Conservation (phyloP, 2,888 invertebrate species). For the Zeuzera pyrina region DNA sequence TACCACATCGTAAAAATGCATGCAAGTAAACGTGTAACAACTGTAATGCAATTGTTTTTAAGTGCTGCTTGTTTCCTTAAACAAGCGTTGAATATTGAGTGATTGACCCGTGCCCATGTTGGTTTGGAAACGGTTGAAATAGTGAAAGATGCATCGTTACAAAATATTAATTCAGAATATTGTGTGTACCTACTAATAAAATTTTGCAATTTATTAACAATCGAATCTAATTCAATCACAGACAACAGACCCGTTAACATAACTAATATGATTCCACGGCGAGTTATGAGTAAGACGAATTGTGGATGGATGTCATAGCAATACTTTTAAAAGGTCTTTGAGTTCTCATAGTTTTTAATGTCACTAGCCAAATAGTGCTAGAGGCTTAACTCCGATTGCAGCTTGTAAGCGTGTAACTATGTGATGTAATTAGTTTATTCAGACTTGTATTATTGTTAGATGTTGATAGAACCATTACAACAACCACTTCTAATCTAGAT, state of each 20-base stretch:
- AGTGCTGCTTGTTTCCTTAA: background rate
- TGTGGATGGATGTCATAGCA: slow-evolving; percentile 39
- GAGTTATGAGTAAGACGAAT: slow-evolving; percentile 14
- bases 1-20: background rate
- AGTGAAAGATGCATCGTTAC: too few relatives aligned
- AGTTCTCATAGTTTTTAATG: slow-evolving; percentile 67
- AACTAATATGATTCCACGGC: too few relatives aligned
- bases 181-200: too few relatives aligned
- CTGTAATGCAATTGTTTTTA: background rate
- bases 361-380: slow-evolving; percentile 49
- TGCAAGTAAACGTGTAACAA: background rate
- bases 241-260: too few relatives aligned
- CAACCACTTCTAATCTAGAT: background rate
- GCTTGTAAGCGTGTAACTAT: slow-evolving; percentile 14
- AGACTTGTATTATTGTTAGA: background rate
- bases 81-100: background rate
- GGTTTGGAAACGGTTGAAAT: too few relatives aligned
- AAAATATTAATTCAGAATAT: too few relatives aligned
- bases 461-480: background rate
- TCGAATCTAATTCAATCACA: too few relatives aligned
- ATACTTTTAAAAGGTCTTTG: slow-evolving; percentile 47
- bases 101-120: background rate
- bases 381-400: slow-evolving; percentile 29
- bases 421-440: slow-evolving; percentile 23
- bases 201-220: too few relatives aligned